Evolutionary conservation across 1,140 invertebrate species (phyloP).

Genomic region (Lineus longissimus): DNA sequence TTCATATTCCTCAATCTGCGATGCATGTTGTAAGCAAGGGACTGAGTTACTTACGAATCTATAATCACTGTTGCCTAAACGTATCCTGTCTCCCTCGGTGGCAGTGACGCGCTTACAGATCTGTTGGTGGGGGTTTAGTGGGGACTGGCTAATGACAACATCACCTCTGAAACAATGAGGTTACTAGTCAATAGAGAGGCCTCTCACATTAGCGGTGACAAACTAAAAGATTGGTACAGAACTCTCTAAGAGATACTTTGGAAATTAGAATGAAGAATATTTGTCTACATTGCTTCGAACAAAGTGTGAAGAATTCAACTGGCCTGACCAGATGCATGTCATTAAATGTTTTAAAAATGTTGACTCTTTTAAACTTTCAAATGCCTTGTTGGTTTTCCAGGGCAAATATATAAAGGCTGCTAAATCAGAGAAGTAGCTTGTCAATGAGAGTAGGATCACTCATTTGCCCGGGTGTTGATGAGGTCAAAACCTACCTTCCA

Average conservation of each 20-base stretch:
- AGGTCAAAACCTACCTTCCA: not conserved
- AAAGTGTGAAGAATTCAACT: not conserved
- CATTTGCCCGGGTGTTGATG: not conserved
- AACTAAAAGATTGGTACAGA: not conserved
- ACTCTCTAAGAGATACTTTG: not conserved
- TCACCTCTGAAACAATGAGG: conserved; percentile 62
- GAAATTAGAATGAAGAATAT: not conserved
- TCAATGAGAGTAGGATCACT: not conserved
- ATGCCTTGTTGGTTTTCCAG: too few species aligned
- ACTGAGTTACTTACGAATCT: too few species aligned
- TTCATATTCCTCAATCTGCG: too few species aligned
- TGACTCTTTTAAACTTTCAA: too few species aligned
- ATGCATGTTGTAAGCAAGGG: too few species aligned
- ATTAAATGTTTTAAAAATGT: not conserved
- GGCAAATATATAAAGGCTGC: too few species aligned
- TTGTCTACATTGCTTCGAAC: not conserved
- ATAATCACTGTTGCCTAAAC: too few species aligned
- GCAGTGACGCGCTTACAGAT: conserved; percentile 75
- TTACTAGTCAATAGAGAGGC: not conserved
- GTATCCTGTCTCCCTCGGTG: conserved; percentile 14
- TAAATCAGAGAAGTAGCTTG: not conserved
- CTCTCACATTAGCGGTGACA: not conserved
- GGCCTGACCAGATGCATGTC: not conserved
- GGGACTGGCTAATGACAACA: conserved; percentile 75
- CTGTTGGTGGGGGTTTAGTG: conserved; percentile 69